Percentiles rank a stretch among this genome's conserved stretches.
These are phyloP conservation scores for Eilema caniola DNA, from an alignment of 2,888 invertebrate genomes.

Conservation along the genomic window DNA sequence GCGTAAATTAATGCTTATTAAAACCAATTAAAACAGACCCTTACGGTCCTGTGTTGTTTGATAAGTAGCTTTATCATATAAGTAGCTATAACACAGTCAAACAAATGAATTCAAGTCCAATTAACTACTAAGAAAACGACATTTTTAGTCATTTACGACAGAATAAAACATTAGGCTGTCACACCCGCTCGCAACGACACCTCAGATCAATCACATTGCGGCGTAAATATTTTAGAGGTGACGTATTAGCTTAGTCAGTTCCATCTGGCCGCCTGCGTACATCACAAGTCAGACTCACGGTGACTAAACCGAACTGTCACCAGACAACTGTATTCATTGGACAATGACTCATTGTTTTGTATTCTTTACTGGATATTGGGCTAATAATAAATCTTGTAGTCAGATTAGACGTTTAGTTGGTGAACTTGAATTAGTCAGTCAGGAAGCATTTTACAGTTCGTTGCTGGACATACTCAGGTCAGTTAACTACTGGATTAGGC, in stretches of 20 bases:
- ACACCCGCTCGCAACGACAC: not conserved
- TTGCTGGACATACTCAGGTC: too few species aligned
- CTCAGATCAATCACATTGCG: constrained; percentile 21
- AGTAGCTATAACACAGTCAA: too few species aligned
- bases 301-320: constrained; percentile 8
- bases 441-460: not conserved
- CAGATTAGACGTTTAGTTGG: not conserved
- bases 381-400: not conserved
- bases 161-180: too few species aligned
- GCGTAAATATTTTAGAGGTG: constrained; percentile 33
- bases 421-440: not conserved
- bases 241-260: constrained; percentile 17
- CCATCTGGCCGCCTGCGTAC: constrained; percentile 1
- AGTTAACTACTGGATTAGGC: too few species aligned
- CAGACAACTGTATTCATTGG: constrained; percentile 9
- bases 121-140: not conserved
- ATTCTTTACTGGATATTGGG: not conserved
- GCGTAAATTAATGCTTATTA: too few species aligned
- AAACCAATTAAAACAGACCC: too few species aligned
- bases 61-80: too few species aligned
- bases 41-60: too few species aligned
- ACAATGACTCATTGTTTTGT: constrained; percentile 14
- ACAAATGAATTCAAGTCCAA: not conserved
- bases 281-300: constrained; percentile 8
- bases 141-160: constrained; percentile 5